Evolutionary conservation across 2,888 invertebrate genomes (phyloP), one percentile per base, ranked within the genome.

Genomic region (Andricus quercusramuli): DNA sequence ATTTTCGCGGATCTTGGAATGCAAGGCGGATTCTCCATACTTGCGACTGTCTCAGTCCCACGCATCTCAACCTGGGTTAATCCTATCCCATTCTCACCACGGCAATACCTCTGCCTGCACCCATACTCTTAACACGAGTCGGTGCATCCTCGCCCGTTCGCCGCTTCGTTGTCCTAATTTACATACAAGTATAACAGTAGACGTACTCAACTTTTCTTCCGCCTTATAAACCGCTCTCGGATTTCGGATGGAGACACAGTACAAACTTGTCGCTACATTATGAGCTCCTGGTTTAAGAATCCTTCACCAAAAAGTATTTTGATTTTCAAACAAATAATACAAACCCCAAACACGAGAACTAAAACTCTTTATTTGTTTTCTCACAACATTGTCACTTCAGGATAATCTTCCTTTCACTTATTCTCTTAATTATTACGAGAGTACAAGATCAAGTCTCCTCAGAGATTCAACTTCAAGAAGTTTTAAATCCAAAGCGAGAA

Each of bases 1-100:
- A 85, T 85, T 85, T 85, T 85, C 85, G 81, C 85, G 83, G 81
- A 81, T 85, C 83, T 78, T 80, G 85, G 85, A 85, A 85, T 85
- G 82, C 83, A 79, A 64, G 64, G 13, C 64, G 25, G 64, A 82
- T 83, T 83, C 78, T 82, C 78, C 79, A 76, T 81, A 84, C 80
- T 81, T 68, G 64, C 79, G 82, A 82, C 82, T 85, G 85, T 83
- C 83, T 82, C 80, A 81, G 70, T 83, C 80, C 77, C 66, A 64
- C 64, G 64, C 29, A 64, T 64, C 64, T 15, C 25, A 29, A 17
- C 64, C 29, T 29, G 64, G 29, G 64, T 64, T 64, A 64, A 64
- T 64, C 8, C 64, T 29, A 64, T 64, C 25, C 64, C 64, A 64
- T 64, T 64, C 64, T 25, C 6, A 25, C 25, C 13, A 62, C 25